Evolutionary conservation across 1,140 invertebrate genomes (phyloP), one percentile per base, ranked within the genome.

Genomic region (Drepana arcuata): DNA sequence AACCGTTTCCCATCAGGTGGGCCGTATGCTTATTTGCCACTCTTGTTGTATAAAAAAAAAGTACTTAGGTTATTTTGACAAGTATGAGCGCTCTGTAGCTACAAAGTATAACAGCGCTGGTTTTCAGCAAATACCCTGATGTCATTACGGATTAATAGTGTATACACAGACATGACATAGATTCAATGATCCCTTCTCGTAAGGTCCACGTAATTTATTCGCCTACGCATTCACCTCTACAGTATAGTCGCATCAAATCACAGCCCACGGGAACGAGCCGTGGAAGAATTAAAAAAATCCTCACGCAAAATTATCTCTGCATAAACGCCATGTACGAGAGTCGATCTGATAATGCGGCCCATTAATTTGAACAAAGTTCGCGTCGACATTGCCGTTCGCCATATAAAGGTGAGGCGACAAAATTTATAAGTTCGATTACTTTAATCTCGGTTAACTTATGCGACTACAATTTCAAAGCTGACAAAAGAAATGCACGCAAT

Each of bases 341-440:
- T 62, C 66, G 69, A 82, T 82, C 73, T 72, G 74, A 79, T 82
- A 79, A 79, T 79, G 74, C 57, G 53, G 56, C 53, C 72, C 74
- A 82, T 82, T 82, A 82, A 79, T 82, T 82, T 74, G 73, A 70
- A 71, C 73, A 73, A 71, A 77, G 77, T 82, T 73, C 67, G 71
- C 78, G 74, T 79, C 78, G 74, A 75, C 74, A 75, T 60, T 65
- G 66, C 58, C 66, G 62, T 67, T 57, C 61, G 61, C 70, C 71
- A 66, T 78, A 71, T 74, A 82, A 66, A 82, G 74, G 72, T 82
- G 77, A 82, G 73, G 63, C 69, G 78, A 79, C 78, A 79, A 79
- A 82, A 82, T 82, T 82, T 82, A 82, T 82, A 82, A 79, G 78
- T 82, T 82, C 78, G 78, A 82, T 82, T 82, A 82, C 71, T 82